These are phyloP conservation scores for Galbula dea DNA, from an alignment of 2,113 vertebrate species.

Conservation along the genomic window DNA sequence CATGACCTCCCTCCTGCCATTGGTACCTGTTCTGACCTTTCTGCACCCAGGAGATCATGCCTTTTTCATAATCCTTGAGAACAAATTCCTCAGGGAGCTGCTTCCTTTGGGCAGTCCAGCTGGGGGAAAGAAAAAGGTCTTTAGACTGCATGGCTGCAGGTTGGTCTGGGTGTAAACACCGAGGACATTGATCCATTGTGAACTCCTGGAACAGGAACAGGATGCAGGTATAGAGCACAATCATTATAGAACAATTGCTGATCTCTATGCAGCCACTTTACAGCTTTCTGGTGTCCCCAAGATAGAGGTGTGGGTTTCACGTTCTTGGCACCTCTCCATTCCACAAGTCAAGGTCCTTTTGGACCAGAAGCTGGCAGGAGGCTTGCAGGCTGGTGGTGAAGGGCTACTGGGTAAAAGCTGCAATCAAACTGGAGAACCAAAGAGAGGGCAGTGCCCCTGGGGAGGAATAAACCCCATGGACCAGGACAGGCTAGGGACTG, in stretches of 20 bases:
- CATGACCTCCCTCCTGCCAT: not conserved
- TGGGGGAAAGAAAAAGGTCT: not conserved
- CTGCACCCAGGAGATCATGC: not conserved
- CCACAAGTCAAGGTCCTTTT: not conserved
- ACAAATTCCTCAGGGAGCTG: not conserved
- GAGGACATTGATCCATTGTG: constrained; percentile 48
- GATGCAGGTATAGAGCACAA: constrained; percentile 48
- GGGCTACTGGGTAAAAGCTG: not conserved
- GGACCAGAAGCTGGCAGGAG: not conserved
- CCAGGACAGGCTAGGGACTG: too few relatives aligned
- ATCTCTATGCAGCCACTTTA: constrained; percentile 35
- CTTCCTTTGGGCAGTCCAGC: not conserved
- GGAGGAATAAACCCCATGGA: too few relatives aligned
- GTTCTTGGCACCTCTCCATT: constrained; percentile 34
- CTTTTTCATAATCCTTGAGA: not conserved
- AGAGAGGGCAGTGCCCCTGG: too few relatives aligned
- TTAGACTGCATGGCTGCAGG: not conserved
- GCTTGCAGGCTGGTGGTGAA: not conserved
- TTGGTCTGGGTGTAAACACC: constrained; percentile 3
- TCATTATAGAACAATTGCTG: constrained; percentile 46
- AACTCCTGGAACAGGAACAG: constrained; percentile 61
- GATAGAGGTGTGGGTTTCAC: constrained; percentile 27
- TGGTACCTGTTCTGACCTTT: not conserved
- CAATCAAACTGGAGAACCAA: not conserved
- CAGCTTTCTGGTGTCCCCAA: constrained; percentile 6